Base-by-base conservation (phyloP, 2,888 invertebrate genomes). In the Scaptomyza parva region DNA sequence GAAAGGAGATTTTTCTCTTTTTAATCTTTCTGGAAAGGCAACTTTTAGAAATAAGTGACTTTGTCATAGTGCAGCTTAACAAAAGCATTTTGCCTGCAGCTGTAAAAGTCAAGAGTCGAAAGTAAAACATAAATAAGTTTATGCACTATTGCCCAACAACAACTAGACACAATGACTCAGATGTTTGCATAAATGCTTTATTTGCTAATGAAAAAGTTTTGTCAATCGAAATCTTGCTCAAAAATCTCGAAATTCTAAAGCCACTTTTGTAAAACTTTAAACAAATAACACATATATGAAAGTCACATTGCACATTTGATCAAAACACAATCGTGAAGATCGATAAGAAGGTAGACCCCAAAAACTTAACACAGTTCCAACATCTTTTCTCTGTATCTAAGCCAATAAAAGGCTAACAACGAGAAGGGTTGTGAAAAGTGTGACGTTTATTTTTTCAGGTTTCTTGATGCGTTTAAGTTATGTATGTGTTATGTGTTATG, bases 381-480 rank as follows among this genome's bases (percentile, higher is more conserved):
- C 7, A 8, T 18, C 22, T 43, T 39, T 20, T 57, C n/a, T n/a
- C n/a, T n/a, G n/a, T 22, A 39, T 39, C 14, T 30, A 8, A 52
- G 37, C 58, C 39, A 47, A 51, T 43, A 39, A 22, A 24, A 33
- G 30, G n/a, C n/a, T 43, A 26, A 5, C 1, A 47, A 33, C 51
- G 63, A 75, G 14, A 75, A 53, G 70, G 64, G 72, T 69, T 52
- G 1, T 52, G 1, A 33, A 35, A n/a, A 17, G 37, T 53, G 41
- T 45, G 69, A 53, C 26, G 26, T 14, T 26, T 54, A 48, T 14
- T 61, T 51, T 48, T 73, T n/a, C n/a, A n/a, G n/a, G 18, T 26
- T 22, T 35, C 11, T 57, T 24, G 44, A n/a, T 57, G 47, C 47
- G 52, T 66, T 47, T 45, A 57, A 74, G 75, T 66, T 76, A 74